Evolutionary conservation across 2,797 vertebrate species (phyloP).

Genomic region (Arrhamphus sclerolepis): DNA sequence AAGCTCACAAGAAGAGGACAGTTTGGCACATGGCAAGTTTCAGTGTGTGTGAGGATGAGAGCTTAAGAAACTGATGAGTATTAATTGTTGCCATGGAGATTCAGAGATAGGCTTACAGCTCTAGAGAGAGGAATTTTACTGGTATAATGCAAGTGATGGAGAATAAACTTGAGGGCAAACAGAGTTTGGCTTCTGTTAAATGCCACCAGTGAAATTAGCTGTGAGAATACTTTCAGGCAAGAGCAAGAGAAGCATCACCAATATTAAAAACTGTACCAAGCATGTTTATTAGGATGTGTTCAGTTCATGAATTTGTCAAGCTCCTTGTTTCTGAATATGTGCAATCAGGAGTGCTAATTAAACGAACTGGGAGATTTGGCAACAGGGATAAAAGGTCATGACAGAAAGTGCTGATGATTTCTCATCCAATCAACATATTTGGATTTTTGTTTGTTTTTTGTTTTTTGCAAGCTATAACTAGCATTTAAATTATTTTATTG

Average conservation of each 20-base stretch:
- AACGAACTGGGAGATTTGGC: conserved; percentile 14
- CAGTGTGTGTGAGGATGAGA: conserved; percentile 21
- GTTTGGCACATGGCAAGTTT: not conserved
- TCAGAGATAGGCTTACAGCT: conserved; percentile 23
- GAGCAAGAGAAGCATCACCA: conserved; percentile 10
- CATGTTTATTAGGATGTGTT: conserved; percentile 13
- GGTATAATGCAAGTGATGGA: conserved; percentile 20
- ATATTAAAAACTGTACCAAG: conserved; percentile 27
- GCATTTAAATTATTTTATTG: not conserved
- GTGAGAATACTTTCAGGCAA: conserved; percentile 6
- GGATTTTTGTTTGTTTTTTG: not conserved
- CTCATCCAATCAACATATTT: not conserved
- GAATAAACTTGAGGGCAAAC: conserved; percentile 42
- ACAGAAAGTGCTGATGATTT: conserved; percentile 16
- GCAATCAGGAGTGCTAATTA: conserved; percentile 34
- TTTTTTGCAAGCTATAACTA: not conserved
- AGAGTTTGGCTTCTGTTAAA: conserved; percentile 40
- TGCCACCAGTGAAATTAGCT: conserved; percentile 42
- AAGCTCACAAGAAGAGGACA: conserved; percentile 10
- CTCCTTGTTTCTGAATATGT: conserved; percentile 19
- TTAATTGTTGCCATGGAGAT: conserved; percentile 46
- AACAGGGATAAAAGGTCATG: conserved; percentile 11
- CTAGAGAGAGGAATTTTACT: conserved; percentile 11
- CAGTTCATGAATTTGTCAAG: conserved; percentile 13
- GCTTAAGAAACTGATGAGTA: conserved; percentile 38